Evolutionary conservation across 2,888 invertebrate species (phyloP), one percentile per base, ranked within the genome.

Genomic region (Electrophaes corylata): DNA sequence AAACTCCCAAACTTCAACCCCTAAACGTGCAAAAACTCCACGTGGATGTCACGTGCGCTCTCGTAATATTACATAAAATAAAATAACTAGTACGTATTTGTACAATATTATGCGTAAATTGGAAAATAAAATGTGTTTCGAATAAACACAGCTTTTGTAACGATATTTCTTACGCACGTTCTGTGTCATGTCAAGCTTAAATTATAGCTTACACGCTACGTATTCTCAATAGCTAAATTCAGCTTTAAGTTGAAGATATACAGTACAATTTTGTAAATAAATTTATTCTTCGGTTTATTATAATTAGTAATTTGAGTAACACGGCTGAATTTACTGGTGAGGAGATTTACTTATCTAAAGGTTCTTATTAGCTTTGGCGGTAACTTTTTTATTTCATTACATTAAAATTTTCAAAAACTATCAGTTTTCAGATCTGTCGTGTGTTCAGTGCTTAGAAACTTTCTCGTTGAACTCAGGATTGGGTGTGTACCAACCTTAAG

Each of bases 91-190:
- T 29, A 10, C 26, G 26, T 35, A 35, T 35, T 35, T 14, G 35
- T 35, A 35, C n/a, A 33, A 11, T 2, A 37, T 16, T 6, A 37
- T 37, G 37, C 16, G 16, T 16, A 37, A 57, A 46, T 35, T 58
- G 60, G 37, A 57, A 60, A 53, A 61, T 47, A 50, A 59, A 62
- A 65, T 60, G 57, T 60, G 62, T 55, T 55, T 46, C 14, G 60
- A 60, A 66, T 62, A 64, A 58, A 60, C 48, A 61, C 43, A 6
- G 41, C 47, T 14, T 57, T 56, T 57, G 37, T 52, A 52, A 62
- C 60, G 56, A 50, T 62, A 65, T 61, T 60, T 59, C 47, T 41
- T 37, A 43, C 51, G 41, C 58, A 51, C 37, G 10, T 29, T 29
- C 10, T 29, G 54, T 48, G 48, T 62, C 62, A 2, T 52, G 55